Conservation (phyloP, 2,113 vertebrate species). For the Gnathonemus longibarbis region DNA sequence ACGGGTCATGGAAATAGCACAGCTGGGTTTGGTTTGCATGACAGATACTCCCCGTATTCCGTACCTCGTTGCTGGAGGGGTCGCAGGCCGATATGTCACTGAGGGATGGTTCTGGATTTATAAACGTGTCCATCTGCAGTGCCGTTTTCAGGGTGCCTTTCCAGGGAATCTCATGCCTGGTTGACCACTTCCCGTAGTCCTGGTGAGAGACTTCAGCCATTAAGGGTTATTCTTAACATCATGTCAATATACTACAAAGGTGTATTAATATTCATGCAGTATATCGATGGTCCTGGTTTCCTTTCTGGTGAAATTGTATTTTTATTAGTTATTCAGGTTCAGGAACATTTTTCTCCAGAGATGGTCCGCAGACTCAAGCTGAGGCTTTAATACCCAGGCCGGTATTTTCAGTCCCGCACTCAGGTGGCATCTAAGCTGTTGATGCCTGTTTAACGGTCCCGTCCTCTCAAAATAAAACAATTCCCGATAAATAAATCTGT, state of each 20-base stretch:
- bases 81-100: neutral
- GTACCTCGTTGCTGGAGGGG: neutral
- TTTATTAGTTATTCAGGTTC: neutral
- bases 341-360: neutral
- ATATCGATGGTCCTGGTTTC: neutral
- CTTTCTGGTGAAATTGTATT: neutral
- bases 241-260: neutral
- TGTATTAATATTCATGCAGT: neutral
- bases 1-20: neutral
- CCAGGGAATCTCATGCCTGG: neutral
- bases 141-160: neutral
- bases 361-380: neutral
- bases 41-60: neutral
- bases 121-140: neutral
- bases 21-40: neutral
- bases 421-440: neutral
- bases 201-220: neutral
- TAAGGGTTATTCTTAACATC: conserved; percentile 22
- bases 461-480: neutral
- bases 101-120: neutral
- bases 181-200: neutral
- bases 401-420: neutral
- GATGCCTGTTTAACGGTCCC: neutral
- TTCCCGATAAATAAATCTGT: conserved; percentile 35
- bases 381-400: neutral